These are phyloP conservation scores for Syngnathoides biaculeatus DNA, from an alignment of 2,113 vertebrate genomes.

Conservation along the genomic window DNA sequence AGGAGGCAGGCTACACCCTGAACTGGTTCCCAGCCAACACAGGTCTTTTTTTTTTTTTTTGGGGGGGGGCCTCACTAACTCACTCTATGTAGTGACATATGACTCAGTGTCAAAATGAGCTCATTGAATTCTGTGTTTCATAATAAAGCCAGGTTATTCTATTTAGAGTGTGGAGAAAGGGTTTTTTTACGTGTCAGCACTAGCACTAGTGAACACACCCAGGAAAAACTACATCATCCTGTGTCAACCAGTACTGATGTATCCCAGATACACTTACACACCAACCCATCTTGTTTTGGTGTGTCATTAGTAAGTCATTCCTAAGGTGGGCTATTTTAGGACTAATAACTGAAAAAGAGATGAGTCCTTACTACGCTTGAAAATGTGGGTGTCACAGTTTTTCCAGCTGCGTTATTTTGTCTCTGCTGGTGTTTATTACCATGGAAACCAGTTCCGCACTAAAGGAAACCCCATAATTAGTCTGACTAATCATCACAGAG, in stretches of 20 bases:
- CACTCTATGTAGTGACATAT: no score
- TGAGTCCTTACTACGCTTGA: conserved; percentile 54
- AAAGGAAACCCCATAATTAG: conserved; percentile 54
- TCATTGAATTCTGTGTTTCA: conserved; percentile 23
- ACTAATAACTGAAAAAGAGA: conserved; percentile 40
- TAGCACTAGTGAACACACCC: conserved; percentile 11
- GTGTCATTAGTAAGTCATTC: conserved; percentile 6
- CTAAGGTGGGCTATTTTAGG: conserved; percentile 40
- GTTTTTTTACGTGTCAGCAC: neutral
- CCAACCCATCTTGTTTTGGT: conserved; percentile 31
- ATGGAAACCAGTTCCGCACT: conserved; percentile 41
- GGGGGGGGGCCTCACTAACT: no score
- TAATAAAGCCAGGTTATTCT: neutral
- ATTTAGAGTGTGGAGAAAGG: conserved; percentile 2
- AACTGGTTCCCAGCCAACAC: no score
- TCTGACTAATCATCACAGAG: conserved; percentile 1
- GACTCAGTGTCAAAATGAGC: conserved; percentile 18
- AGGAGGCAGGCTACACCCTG: no score
- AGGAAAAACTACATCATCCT: conserved; percentile 9
- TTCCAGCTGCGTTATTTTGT: conserved; percentile 45
- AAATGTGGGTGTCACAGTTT: conserved; percentile 13
- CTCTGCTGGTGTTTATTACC: conserved; percentile 31
- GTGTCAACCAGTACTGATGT: neutral
- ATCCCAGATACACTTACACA: neutral
- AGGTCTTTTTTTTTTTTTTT: neutral